Conservation (phyloP, 2,888 invertebrate species). For the Apamea anceps region DNA sequence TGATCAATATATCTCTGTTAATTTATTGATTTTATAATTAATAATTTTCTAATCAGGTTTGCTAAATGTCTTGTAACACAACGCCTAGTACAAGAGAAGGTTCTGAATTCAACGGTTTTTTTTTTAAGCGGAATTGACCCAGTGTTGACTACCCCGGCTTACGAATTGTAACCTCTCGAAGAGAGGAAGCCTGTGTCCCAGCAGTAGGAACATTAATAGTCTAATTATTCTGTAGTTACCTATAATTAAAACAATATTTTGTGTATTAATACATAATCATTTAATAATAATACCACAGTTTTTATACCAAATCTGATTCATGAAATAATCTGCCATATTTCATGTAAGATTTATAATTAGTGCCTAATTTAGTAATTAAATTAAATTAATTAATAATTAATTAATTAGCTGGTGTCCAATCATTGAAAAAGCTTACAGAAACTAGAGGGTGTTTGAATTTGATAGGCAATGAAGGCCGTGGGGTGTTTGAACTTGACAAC, state of each 20-base stretch:
- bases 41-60: background rate
- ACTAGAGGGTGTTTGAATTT: background rate
- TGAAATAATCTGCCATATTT: background rate
- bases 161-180: too few relatives aligned
- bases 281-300: background rate
- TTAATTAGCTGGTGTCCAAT: too few relatives aligned
- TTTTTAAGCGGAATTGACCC: background rate
- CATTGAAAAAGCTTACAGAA: background rate
- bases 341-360: background rate
- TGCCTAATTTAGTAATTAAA: too few relatives aligned
- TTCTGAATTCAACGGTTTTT: background rate
- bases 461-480: background rate
- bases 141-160: too few relatives aligned
- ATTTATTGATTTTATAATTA: constrained; percentile 1
- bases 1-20: background rate
- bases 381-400: too few relatives aligned
- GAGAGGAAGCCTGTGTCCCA: too few relatives aligned
- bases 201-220: too few relatives aligned
- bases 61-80: background rate
- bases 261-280: too few relatives aligned
- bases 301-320: background rate
- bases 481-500: background rate
- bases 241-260: too few relatives aligned
- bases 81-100: background rate
- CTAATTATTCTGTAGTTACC: too few relatives aligned